A percentile compares a stretch with the other conserved stretches of the same genome.
Evolutionary conservation across 2,888 invertebrate genomes (phyloP).

Genomic region (Callosobruchus maculatus): DNA sequence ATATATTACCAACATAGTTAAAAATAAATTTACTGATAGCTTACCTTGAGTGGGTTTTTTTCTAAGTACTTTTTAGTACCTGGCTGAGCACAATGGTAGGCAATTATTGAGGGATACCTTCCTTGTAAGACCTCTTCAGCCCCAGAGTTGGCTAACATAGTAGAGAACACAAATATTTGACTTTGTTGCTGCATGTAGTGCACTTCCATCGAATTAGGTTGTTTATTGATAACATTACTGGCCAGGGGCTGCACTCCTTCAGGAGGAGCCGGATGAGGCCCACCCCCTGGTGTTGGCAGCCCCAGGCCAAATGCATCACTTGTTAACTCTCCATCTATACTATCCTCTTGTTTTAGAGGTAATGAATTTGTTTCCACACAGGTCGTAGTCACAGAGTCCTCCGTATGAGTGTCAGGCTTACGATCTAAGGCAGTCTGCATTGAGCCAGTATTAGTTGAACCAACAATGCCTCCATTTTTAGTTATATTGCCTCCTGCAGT

Average conservation of each 20-base stretch:
- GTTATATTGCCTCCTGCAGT: conserved; percentile 41
- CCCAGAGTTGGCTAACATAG: conserved; percentile 88
- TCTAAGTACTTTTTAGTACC: conserved; percentile 93
- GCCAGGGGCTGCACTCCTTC: conserved; percentile 71
- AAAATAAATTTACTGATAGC: too few species aligned
- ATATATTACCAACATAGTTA: too few species aligned
- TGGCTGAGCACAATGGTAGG: conserved; percentile 93
- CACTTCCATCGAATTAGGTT: conserved; percentile 78
- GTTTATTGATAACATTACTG: conserved; percentile 75
- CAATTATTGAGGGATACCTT: conserved; percentile 87
- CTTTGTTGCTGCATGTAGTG: conserved; percentile 93
- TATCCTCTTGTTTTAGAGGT: conserved; percentile 46
- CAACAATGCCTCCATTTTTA: conserved; percentile 48
- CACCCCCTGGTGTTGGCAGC: conserved; percentile 33
- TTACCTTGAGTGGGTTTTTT: conserved; percentile 83
- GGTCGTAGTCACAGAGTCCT: conserved; percentile 26
- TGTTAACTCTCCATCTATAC: conserved; percentile 43
- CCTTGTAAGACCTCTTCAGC: conserved; percentile 89
- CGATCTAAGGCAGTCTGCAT: conserved; percentile 42
- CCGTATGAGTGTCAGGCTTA: conserved; percentile 38
- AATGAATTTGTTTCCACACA: conserved; percentile 28
- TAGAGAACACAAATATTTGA: conserved; percentile 97
- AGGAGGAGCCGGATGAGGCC: conserved; percentile 48
- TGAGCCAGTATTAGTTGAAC: conserved; percentile 48
- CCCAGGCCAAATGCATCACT: conserved; percentile 44